Evolutionary conservation across 1,140 invertebrate genomes (phyloP).

Genomic region (Diploscapter pachys): DNA sequence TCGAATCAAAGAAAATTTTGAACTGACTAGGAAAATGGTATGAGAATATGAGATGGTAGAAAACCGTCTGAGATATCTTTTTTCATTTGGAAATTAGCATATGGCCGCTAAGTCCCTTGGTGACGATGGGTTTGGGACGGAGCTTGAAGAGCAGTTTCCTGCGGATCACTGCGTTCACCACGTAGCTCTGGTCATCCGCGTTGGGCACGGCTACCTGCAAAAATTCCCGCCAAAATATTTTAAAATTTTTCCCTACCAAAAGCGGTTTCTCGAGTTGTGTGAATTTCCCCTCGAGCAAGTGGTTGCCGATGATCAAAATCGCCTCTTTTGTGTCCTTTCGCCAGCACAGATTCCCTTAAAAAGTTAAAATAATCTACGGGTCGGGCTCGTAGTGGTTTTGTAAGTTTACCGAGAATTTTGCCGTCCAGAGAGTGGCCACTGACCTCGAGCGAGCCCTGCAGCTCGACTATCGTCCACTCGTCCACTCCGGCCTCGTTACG

Average conservation of each 20-base stretch:
- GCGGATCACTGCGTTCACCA: conserved; percentile 15
- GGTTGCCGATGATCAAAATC: conserved; percentile 84
- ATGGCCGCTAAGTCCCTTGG: neutral
- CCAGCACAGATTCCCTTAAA: conserved; percentile 35
- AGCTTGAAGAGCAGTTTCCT: conserved; percentile 36
- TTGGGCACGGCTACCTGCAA: too few relatives aligned
- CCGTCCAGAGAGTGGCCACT: conserved; percentile 24
- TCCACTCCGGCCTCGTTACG: conserved; percentile 42
- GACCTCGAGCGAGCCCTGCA: conserved; percentile 43
- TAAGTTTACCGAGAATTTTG: conserved; percentile 20
- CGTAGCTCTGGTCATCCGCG: neutral
- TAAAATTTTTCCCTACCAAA: conserved; percentile 64
- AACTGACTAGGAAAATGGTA: neutral
- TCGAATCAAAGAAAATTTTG: neutral
- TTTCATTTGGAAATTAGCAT: neutral
- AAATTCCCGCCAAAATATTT: conserved; percentile 4
- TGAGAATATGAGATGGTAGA: neutral
- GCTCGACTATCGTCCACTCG: conserved; percentile 44
- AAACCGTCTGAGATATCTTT: neutral
- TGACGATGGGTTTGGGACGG: conserved; percentile 41
- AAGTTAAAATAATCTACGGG: conserved; percentile 1
- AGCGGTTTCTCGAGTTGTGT: conserved; percentile 77
- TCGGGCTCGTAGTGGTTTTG: neutral
- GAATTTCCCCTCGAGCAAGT: conserved; percentile 82
- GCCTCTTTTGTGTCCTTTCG: conserved; percentile 61